Conservation (phyloP, 1,140 invertebrate species). For the Tribolium madens region DNA sequence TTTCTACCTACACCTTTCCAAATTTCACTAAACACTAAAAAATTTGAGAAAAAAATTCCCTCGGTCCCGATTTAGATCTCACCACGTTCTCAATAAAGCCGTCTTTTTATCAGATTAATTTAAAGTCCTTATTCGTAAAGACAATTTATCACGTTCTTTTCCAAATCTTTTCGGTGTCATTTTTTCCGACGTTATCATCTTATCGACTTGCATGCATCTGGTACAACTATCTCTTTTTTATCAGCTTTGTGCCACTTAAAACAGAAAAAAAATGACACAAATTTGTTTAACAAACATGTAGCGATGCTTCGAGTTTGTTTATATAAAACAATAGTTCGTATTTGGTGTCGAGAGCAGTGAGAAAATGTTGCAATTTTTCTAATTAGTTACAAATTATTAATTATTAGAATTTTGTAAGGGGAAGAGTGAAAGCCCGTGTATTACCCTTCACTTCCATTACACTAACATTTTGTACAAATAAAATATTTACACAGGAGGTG, state of each 20-base stretch:
- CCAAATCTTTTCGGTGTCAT: background rate
- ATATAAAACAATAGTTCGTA: too few relatives aligned
- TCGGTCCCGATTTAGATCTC: too few relatives aligned
- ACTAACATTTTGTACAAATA: constrained; percentile 2
- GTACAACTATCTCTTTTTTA: background rate
- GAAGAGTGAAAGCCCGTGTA: constrained; percentile 21
- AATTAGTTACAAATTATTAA: constrained; percentile 38
- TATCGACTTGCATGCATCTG: background rate
- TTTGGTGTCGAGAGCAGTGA: background rate
- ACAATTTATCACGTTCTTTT: background rate
- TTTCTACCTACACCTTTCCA: too few relatives aligned
- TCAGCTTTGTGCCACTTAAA: background rate
- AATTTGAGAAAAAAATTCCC: too few relatives aligned
- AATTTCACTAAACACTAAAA: too few relatives aligned
- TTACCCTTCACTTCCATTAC: constrained; percentile 32
- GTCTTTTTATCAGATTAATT: background rate
- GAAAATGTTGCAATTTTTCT: background rate
- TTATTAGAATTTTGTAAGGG: background rate
- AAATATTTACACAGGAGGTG: background rate
- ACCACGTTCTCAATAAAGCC: too few relatives aligned
- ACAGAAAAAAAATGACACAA: background rate
- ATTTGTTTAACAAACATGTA: background rate
- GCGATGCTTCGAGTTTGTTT: too few relatives aligned
- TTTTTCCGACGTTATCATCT: background rate
- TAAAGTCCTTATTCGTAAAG: background rate